Evolutionary conservation across 2,888 invertebrate species (phyloP).

Genomic region (Steinernema carpocapsae): DNA sequence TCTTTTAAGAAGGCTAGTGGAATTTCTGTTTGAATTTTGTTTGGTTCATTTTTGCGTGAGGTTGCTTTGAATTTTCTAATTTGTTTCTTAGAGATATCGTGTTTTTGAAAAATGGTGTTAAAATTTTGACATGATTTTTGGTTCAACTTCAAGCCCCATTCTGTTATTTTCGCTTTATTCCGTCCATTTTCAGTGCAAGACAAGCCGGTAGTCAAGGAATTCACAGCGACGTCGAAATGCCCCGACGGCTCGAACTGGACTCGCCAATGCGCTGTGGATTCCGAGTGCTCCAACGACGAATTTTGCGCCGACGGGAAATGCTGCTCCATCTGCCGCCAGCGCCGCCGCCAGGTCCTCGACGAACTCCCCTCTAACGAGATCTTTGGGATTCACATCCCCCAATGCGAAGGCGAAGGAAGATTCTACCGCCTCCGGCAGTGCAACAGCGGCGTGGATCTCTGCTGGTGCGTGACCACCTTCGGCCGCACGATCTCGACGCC

Average conservation of each 20-base stretch:
- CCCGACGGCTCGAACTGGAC: slow-evolving; percentile 46
- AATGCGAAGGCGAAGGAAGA: slow-evolving; percentile 41
- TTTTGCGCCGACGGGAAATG: slow-evolving; percentile 49
- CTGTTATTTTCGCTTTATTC: no score
- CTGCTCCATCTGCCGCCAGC: slow-evolving; percentile 40
- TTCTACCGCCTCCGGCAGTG: slow-evolving; percentile 43
- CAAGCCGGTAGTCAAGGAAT: not conserved
- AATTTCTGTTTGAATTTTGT: no score
- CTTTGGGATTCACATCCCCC: slow-evolving; percentile 40
- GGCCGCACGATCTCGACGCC: slow-evolving; percentile 29
- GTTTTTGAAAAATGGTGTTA: no score
- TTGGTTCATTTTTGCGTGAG: not conserved
- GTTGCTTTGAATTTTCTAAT: no score
- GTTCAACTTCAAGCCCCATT: no score
- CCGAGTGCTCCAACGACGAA: slow-evolving; percentile 47
- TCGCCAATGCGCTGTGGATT: slow-evolving; percentile 42
- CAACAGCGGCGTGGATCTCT: slow-evolving; percentile 39
- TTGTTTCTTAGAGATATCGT: no score
- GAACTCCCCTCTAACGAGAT: slow-evolving; percentile 39
- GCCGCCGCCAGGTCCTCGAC: slow-evolving; percentile 41
- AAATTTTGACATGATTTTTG: no score
- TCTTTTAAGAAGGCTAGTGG: no score
- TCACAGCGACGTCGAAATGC: slow-evolving; percentile 37
- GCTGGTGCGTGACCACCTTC: slow-evolving; percentile 43
- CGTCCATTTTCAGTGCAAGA: slow-evolving; percentile 12